These are phyloP conservation scores for Melanophora roralis DNA, from an alignment of 2,888 invertebrate species.

Conservation along the genomic window DNA sequence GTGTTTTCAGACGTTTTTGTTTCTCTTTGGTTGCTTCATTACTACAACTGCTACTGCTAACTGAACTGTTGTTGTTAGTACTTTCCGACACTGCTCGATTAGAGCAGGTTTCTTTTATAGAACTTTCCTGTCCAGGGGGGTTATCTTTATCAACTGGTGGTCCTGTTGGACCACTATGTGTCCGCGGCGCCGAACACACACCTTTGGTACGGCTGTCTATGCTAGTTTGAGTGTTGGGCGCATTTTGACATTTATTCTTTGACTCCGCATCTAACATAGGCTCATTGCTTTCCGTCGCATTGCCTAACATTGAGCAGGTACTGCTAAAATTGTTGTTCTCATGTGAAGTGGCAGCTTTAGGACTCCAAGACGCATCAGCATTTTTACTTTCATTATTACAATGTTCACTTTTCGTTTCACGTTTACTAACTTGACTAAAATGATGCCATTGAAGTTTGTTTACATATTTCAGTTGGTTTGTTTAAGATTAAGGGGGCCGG, in stretches of 20 bases:
- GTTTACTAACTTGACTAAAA: conserved; percentile 36
- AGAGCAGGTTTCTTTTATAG: conserved; percentile 27
- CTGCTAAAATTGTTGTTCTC: conserved; percentile 67
- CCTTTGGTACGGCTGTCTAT: conserved; percentile 77
- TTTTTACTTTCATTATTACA: conserved; percentile 71
- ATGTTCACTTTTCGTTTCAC: conserved; percentile 36
- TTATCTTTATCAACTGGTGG: conserved; percentile 72
- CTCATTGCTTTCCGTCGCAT: conserved; percentile 37
- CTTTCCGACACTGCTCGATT: conserved; percentile 39
- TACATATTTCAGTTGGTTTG: background rate
- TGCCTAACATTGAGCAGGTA: conserved; percentile 59
- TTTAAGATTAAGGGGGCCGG: background rate
- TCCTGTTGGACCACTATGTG: conserved; percentile 78
- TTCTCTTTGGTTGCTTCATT: conserved; percentile 81
- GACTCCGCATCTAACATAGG: conserved; percentile 36
- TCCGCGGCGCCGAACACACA: conserved; percentile 77
- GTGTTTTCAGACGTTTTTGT: conserved; percentile 86
- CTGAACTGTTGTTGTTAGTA: conserved; percentile 52
- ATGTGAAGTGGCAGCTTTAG: conserved; percentile 63
- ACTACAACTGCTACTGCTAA: conserved; percentile 75
- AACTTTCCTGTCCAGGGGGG: conserved; percentile 18
- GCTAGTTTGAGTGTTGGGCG: conserved; percentile 70
- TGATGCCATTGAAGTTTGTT: background rate
- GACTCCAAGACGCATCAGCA: conserved; percentile 66
- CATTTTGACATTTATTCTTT: conserved; percentile 59